Evolutionary conservation across 2,888 invertebrate genomes (phyloP), one percentile per base, ranked within the genome.

Genomic region (Tenthredo notha): DNA sequence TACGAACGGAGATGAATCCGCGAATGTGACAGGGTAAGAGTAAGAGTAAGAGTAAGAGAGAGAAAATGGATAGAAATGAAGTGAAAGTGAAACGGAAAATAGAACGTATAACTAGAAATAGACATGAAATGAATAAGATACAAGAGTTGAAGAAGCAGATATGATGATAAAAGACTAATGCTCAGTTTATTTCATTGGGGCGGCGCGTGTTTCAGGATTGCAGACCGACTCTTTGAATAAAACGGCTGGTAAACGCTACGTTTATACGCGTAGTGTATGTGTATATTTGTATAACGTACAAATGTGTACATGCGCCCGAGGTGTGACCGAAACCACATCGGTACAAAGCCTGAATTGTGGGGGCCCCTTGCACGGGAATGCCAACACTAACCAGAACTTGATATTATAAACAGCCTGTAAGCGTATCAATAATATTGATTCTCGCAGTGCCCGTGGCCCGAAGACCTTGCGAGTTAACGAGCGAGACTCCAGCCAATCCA

Each of bases 231-330:
- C 37, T 15, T n/a, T 1, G 40, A 37, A 33, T 18, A 54, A n/a
- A n/a, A 54, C 54, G 54, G 54, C 54, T 54, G 54, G 43, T 15
- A 10, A 86, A 89, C 87, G 85, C 88, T 86, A 87, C 87, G 84
- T 85, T 85, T 33, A 25, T 72, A 85, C 85, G 84, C 72, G 87
- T n/a, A 25, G 4, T 33, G 7, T 58, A 4, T 58, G 9, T 58
- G 47, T 58, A 58, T 21, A 21, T 58, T 21, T 58, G 58, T 21
- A 58, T n/a, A n/a, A n/a, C n/a, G 54, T 54, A n/a, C n/a, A 54
- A 7, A n/a, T 54, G n/a, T 54, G 5, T n/a, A n/a, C 7, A 67
- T 18, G 67, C 29, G 33, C 7, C 33, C 88, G 87, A 74, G n/a
- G 84, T 84, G 84, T 50, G 84, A 84, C 47, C 72, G 12, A 12